Base-by-base conservation (phyloP, 2,888 invertebrate genomes). In the Hemistola chrysoprasaria region DNA sequence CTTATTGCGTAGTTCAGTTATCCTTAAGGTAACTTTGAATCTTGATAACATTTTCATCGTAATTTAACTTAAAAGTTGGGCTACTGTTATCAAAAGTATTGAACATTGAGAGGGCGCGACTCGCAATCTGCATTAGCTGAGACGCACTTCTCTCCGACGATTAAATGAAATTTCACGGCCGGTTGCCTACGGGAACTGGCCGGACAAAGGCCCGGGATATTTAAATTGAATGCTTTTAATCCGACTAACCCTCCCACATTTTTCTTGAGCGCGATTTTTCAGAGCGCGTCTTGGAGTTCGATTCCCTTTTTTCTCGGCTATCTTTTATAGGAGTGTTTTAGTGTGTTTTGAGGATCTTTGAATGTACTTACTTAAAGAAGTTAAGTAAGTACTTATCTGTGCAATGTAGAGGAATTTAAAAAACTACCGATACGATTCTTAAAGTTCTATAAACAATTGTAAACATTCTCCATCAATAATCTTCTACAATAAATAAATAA, bases 91-190 rank as follows among this genome's bases (percentile, higher is more conserved):
- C 9, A 22, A 11, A 23, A 22, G 28, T 37, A 42, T 11, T 29
- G 41, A 16, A 4, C 69, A 32, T 33, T 6, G 11, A 62, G 64
- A 59, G 75, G 76, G 78, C 59, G 68, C 74, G 68, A 57, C 69
- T 73, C 77, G 77, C 83, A 82, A 84, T 85, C 85, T 85, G 85
- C 85, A 85, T 86, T 85, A 86, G 81, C 71, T 64, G 71, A 73
- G 84, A 81, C 84, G 84, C 85, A 85, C 84, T 83, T 77, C 80
- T 83, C 80, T 77, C 71, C 65, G 57, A 64, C 82, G 83, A 84
- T 85, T 85, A 85, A 85, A 85, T 85, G 82, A 85, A 84, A 84
- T 85, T 84, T 85, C 82, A 85, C 76, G 82, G 79, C 69, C 74
- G 74, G 80, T 68, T 80, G 79, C 83, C 76, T 76, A 64, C 77